Base-by-base conservation (phyloP, 2,797 vertebrate genomes). In the Sphaeramia orbicularis region DNA sequence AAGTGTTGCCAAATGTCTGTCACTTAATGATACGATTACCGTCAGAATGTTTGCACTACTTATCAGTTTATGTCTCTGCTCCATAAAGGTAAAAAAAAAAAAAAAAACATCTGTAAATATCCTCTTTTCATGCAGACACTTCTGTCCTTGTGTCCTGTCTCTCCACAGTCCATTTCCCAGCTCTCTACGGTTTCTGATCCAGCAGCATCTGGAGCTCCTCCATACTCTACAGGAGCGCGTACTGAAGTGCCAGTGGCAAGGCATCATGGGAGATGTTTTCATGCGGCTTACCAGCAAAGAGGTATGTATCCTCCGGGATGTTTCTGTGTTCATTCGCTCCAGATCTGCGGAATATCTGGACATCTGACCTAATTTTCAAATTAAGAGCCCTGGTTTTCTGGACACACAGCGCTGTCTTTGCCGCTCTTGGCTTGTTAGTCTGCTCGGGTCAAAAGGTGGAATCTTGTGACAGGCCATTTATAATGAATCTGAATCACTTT, bases 181-280 rank as follows among this genome's bases (percentile, higher is more conserved):
- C 79, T 97, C 95, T n/a, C 82, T 99, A 82, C 91, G 97, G 53
- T 97, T 97, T 85, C 92, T 99, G 77, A 97, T 97, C 83, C 97
- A 99, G 94, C 97, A 98, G 89, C 98, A 99, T 1, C 90, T 97
- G 4, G 96, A 99, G 81, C 94, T 99, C 50, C 95, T 99, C 48
- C 97, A 98, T 0, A 94, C 96, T 12, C 94, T 99, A 7, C 97
- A 99, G 86, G 97, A 99, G 41, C 92, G 98, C 40, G 95, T 99
- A 66, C 89, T 98, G 37, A 96, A 95, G 86, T 95, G 95, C 93
- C 96, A 98, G 78, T 95, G 96, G 88, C 96, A 97, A 92, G 96
- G 97, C 86, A 96, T 99, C 83, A 94, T 99, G 85, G 98, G 98
- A 86, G 98, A 99, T 81, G 94, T 99, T 80, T 99, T 99, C 81